Percentiles rank a stretch among this genome's conserved stretches.
phyloP scores from a whole-genome alignment of 37 sponge, comb jelly and placozoan species.

The Aphrocallistes beatrix region DNA sequence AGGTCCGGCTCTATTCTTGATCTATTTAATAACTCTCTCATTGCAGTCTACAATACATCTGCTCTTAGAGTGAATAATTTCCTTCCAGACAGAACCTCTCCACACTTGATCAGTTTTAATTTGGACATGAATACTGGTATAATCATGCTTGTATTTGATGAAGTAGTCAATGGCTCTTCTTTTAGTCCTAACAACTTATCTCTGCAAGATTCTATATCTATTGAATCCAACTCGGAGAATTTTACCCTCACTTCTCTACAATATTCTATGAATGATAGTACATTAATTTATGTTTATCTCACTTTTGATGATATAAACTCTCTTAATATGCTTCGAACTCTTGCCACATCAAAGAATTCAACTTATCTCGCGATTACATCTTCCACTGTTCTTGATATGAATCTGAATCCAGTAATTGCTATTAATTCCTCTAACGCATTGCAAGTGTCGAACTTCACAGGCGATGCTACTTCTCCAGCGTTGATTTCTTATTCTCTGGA shows the following conservation, averaged over 20 bases:
- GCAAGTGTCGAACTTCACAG: slow-evolving; percentile 32
- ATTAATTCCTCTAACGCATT: slow-evolving; percentile 28
- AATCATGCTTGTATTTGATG: slow-evolving; percentile 54
- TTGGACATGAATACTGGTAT: slow-evolving; percentile 57
- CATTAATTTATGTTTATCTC: slow-evolving; percentile 31
- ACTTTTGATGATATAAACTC: slow-evolving; percentile 52
- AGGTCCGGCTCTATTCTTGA: background rate
- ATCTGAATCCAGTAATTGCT: slow-evolving; percentile 36
- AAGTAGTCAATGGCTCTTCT: slow-evolving; percentile 54
- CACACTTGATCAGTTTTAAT: slow-evolving; percentile 35
- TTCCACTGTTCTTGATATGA: slow-evolving; percentile 49
- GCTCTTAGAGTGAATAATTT: slow-evolving; percentile 31
- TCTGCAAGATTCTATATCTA: slow-evolving; percentile 19
- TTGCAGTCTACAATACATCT: slow-evolving; percentile 5
- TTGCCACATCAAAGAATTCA: slow-evolving; percentile 34
- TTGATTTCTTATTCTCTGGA: slow-evolving; percentile 46
- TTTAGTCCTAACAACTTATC: slow-evolving; percentile 30
- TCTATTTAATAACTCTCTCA: background rate
- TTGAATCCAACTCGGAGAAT: slow-evolving; percentile 18
- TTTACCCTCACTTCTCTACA: slow-evolving; percentile 20
- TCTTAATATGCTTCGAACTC: slow-evolving; percentile 44
- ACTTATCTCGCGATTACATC: slow-evolving; percentile 41
- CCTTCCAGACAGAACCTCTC: slow-evolving; percentile 40
- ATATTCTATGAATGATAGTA: slow-evolving; percentile 28
- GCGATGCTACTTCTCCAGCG: slow-evolving; percentile 46